Base-by-base conservation (phyloP, 2,797 vertebrate species). In the Vipera ursinii region DNA sequence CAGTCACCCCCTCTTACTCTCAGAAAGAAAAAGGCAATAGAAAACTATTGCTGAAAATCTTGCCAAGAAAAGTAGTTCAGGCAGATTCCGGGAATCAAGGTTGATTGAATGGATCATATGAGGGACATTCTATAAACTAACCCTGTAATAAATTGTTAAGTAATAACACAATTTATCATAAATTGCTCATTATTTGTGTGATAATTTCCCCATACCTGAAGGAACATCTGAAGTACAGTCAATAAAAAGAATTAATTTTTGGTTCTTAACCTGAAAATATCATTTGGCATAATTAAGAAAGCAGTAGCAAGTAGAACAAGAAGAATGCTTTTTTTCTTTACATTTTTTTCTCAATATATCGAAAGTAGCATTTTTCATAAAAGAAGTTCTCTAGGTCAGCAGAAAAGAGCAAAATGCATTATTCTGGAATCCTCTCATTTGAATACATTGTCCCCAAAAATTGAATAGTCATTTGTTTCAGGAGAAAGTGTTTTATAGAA, bases 191-290 rank as follows among this genome's bases (percentile, higher is more conserved):
- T 17, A 15, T 73, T 38, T 38, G 15, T 38, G 32, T 73, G 69
- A 73, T 38, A 73, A 73, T 20, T 38, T 32, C 69, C 69, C 32
- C 32, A 73, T 38, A 73, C 69, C 32, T 38, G 69, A 73, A 38
- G 69, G 2, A 38, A 73, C 6, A 73, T 73, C 32, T 85, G 69
- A 92, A 88, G 55, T 32, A 32, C 65, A 32, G n/a, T 22, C 22
- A 88, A 48, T 92, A 56, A 89, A 89, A 86, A 89, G 17, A 3
- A 90, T 17, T 91, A 95, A 44, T 12, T 93, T 92, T 55, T 55
- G 9, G 38, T 38, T 95, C 13, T 85, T 93, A 95, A 32, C 0
- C 59, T 28, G 20, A 63, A 32, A 73, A 91, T 92, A 88, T 55
- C 91, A 88, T 92, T 89, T 86, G 69, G 0, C 24, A 24, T 90